Evolutionary conservation across 1,140 invertebrate genomes (phyloP).

Genomic region (Rhyacophila brunnea): DNA sequence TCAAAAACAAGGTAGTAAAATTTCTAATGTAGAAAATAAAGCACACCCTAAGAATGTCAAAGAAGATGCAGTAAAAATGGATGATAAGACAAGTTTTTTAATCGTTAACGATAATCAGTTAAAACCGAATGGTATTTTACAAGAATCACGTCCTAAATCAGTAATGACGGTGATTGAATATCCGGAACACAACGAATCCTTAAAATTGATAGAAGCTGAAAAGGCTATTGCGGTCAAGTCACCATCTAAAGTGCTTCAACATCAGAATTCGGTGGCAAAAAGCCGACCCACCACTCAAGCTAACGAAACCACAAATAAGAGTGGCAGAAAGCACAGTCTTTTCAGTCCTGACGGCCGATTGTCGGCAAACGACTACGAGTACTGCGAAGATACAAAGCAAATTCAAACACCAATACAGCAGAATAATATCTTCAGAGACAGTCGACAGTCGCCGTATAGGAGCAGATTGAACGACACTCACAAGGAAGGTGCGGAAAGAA

Average conservation of each 20-base stretch:
- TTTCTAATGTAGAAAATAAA: no score
- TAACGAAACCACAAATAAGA: slow-evolving; percentile 4
- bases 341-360: slow-evolving; percentile 26
- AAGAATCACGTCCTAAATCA: no score
- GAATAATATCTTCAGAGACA: slow-evolving; percentile 29
- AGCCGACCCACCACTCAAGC: slow-evolving; percentile 10
- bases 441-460: slow-evolving; percentile 31
- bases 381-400: slow-evolving; percentile 35
- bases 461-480: slow-evolving; percentile 17
- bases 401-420: slow-evolving; percentile 29
- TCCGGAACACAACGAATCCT: no score
- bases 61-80: no score
- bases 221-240: neutral
- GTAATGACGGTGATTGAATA: no score
- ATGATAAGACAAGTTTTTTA: no score
- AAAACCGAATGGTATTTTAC: no score
- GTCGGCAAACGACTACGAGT: slow-evolving; percentile 28
- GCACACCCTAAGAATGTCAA: no score
- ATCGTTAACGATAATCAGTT: no score
- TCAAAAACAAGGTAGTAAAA: no score
- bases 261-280: neutral
- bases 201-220: neutral
- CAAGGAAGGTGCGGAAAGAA: neutral
- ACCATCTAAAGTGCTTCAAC: neutral
- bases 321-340: slow-evolving; percentile 20